Conservation (phyloP, 2,888 invertebrate genomes). For the Dicyrtoma fusca region DNA sequence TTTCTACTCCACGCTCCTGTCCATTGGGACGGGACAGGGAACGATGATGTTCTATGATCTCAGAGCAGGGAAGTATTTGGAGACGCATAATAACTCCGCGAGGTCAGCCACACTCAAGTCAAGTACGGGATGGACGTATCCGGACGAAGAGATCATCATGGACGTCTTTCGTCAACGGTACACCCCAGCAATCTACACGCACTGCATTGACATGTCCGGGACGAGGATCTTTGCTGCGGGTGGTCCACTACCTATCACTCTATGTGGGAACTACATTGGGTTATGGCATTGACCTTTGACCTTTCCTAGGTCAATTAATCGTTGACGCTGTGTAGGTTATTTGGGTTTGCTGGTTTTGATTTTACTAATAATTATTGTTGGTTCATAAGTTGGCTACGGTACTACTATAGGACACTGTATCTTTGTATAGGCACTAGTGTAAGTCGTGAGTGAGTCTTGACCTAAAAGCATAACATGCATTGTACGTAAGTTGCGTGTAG, state of each 20-base stretch:
- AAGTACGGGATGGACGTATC: conserved; percentile 73
- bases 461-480: too few relatives aligned
- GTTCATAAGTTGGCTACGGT: too few relatives aligned
- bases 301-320: background rate
- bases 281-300: conserved; percentile 76
- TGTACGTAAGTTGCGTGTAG: too few relatives aligned
- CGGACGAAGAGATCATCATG: conserved; percentile 54
- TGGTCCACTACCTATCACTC: conserved; percentile 87
- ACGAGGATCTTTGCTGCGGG: conserved; percentile 92
- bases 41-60: conserved; percentile 88
- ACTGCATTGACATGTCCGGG: conserved; percentile 91
- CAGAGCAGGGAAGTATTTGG: conserved; percentile 85
- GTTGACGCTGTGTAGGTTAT: background rate
- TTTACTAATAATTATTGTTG: conserved; percentile 1
- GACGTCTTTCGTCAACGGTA: conserved; percentile 66
- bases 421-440: too few relatives aligned
- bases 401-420: too few relatives aligned
- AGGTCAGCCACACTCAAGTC: conserved; percentile 85
- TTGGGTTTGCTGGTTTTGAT: background rate
- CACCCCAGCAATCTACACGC: conserved; percentile 92
- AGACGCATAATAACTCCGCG: conserved; percentile 85
- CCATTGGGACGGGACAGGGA: conserved; percentile 91
- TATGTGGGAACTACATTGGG: conserved; percentile 93
- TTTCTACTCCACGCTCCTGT: conserved; percentile 86
- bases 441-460: too few relatives aligned